Evolutionary conservation across 2,888 invertebrate genomes (phyloP).

Genomic region (Ophraella communa): DNA sequence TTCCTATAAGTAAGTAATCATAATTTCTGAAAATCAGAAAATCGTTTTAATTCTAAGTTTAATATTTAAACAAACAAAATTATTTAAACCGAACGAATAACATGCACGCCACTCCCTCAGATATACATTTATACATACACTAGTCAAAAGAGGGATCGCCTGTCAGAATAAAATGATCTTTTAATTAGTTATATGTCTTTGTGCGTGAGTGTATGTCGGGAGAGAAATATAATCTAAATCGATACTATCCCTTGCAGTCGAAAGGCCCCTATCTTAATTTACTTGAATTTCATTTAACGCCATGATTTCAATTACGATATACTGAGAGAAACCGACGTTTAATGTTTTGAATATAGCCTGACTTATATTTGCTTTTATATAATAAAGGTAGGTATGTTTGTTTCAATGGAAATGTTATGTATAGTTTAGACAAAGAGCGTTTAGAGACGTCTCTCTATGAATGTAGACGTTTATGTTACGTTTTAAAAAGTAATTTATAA

Average conservation of each 20-base stretch:
- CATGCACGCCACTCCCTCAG: not conserved
- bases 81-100: not conserved
- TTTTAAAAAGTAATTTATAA: not conserved
- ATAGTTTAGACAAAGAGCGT: constrained; percentile 2
- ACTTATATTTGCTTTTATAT: constrained; percentile 11
- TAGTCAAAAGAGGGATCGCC: constrained; percentile 53
- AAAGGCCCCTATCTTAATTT: constrained; percentile 14
- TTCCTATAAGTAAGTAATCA: no score
- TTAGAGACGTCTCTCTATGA: not conserved
- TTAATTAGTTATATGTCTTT: constrained; percentile 60
- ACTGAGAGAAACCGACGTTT: constrained; percentile 9
- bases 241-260: constrained; percentile 14
- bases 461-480: not conserved
- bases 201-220: constrained; percentile 46
- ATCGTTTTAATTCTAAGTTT: no score
- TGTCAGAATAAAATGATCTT: constrained; percentile 58
- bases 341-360: constrained; percentile 10
- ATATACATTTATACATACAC: constrained; percentile 42
- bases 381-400: constrained; percentile 6
- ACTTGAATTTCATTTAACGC: constrained; percentile 15
- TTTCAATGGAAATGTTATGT: constrained; percentile 5
- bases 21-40: no score
- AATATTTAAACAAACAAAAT: no score
- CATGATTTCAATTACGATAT: constrained; percentile 14
- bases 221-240: constrained; percentile 49